Conservation (phyloP, 2,113 vertebrate genomes). For the Myxocyprinus asiaticus region DNA sequence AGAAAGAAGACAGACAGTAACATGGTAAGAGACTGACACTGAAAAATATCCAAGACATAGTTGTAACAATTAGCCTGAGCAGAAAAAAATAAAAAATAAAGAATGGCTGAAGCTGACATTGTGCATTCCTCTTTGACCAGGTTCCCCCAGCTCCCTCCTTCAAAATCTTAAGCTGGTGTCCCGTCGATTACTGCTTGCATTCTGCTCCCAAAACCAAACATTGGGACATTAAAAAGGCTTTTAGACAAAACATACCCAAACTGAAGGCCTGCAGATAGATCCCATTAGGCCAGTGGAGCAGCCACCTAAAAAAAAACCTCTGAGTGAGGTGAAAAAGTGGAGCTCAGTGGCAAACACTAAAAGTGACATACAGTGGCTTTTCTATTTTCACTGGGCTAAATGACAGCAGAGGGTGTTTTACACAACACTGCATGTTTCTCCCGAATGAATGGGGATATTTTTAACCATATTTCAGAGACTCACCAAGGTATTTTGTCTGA, state of each 20-base stretch:
- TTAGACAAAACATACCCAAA: constrained; percentile 61
- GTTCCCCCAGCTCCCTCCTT: constrained; percentile 11
- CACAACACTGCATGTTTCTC: constrained; percentile 9
- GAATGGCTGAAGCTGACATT: neutral
- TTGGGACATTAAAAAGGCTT: constrained; percentile 60
- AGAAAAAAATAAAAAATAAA: constrained; percentile 20
- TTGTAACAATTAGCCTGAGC: neutral
- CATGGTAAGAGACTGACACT: constrained; percentile 28
- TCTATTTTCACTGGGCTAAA: constrained; percentile 40
- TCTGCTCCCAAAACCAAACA: constrained; percentile 51
- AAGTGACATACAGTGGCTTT: constrained; percentile 44
- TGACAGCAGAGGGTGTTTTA: constrained; percentile 29
- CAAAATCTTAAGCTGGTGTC: neutral
- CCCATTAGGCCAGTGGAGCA: constrained; percentile 36
- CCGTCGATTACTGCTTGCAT: constrained; percentile 12
- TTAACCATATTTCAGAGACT: constrained; percentile 13
- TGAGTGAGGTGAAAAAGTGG: constrained; percentile 25
- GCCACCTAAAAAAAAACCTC: constrained; percentile 38
- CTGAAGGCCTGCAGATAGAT: constrained; percentile 42
- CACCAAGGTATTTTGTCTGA: neutral
- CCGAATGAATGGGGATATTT: neutral
- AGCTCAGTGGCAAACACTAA: constrained; percentile 38
- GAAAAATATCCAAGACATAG: constrained; percentile 30
- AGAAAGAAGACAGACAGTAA: constrained; percentile 1
- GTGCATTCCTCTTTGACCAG: constrained; percentile 43